Evolutionary conservation across 2,113 vertebrate species (phyloP).

Genomic region (Hippocampus mohnikei): DNA sequence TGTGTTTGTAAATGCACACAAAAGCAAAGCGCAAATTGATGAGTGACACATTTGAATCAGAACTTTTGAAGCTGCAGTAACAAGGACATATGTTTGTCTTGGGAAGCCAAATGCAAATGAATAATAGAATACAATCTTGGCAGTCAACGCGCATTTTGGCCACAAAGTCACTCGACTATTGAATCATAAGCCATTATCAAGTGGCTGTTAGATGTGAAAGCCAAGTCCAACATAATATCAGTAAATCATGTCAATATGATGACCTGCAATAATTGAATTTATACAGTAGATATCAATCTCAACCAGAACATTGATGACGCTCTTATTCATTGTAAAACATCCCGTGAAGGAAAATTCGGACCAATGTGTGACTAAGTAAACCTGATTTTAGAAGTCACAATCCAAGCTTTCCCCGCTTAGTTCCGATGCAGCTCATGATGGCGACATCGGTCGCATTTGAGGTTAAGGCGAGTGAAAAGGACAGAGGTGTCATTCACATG

Average conservation of each 20-base stretch:
- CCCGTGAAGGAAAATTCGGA: not conserved
- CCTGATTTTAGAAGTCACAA: not conserved
- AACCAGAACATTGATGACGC: not conserved
- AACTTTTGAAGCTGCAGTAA: constrained; percentile 22
- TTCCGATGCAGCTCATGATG: not conserved
- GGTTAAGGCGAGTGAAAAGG: not conserved
- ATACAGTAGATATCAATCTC: not conserved
- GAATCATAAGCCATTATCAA: constrained; percentile 27
- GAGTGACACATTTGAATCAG: constrained; percentile 10
- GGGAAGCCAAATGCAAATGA: constrained; percentile 31
- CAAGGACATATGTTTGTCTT: constrained; percentile 31
- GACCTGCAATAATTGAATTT: no score
- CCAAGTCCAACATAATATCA: constrained; percentile 10
- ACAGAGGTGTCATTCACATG: not conserved
- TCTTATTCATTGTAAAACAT: not conserved
- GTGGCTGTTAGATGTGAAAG: constrained; percentile 4
- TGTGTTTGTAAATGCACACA: not conserved
- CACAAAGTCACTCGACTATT: constrained; percentile 34
- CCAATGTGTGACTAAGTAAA: not conserved
- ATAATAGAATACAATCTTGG: constrained; percentile 31
- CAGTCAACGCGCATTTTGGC: constrained; percentile 31
- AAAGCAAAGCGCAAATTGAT: not conserved
- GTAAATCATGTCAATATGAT: constrained; percentile 4
- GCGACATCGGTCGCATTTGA: constrained; percentile 1
- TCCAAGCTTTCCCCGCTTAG: not conserved